phyloP scores from a whole-genome alignment of 2,797 vertebrate genomes.

The Myotis pilosus region DNA sequence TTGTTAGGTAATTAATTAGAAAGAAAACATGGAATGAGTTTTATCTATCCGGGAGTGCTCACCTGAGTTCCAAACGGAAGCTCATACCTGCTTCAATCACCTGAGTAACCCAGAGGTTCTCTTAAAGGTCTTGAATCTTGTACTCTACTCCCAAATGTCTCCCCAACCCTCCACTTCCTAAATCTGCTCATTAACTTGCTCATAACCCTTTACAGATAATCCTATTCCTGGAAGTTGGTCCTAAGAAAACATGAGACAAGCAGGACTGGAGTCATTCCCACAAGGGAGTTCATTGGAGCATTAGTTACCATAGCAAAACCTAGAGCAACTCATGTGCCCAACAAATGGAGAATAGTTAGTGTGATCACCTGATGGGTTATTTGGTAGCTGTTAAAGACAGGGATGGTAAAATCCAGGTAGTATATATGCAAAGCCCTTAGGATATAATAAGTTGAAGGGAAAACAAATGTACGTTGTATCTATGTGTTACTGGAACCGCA shows the following conservation, averaged over 20 bases:
- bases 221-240: neutral
- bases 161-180: neutral
- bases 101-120: neutral
- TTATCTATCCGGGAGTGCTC: neutral
- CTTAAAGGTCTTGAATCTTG: neutral
- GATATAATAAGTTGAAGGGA: neutral
- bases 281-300: neutral
- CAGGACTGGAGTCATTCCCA: neutral
- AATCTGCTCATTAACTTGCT: neutral
- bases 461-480: neutral
- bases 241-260: neutral
- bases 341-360: neutral
- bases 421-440: neutral
- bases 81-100: neutral
- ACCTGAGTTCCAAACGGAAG: constrained; percentile 9
- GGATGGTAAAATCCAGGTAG: neutral
- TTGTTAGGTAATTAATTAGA: constrained; percentile 60
- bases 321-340: neutral
- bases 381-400: neutral
- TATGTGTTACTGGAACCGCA: neutral
- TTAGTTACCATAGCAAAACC: neutral
- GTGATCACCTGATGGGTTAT: neutral
- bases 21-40: constrained; percentile 5
- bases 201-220: neutral
- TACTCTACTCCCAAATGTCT: neutral